A percentile compares a stretch with the other conserved stretches of the same genome.
phyloP scores from a whole-genome alignment of 2,797 vertebrate genomes.

The Gymnoscopelus braueri region DNA sequence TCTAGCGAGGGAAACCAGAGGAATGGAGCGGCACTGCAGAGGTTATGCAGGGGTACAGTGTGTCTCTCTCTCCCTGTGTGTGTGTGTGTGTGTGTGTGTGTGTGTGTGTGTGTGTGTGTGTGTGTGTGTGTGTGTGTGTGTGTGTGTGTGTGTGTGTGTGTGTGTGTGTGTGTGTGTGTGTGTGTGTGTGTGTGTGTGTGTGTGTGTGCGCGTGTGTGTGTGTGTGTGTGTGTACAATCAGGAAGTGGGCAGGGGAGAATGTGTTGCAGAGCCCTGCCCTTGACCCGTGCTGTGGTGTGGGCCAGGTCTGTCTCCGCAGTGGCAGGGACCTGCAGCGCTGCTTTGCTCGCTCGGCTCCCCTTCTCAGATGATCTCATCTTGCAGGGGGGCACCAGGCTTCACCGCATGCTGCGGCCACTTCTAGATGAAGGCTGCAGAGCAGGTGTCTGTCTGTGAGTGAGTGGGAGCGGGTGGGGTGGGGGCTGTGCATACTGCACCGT shows the following conservation, averaged over 20 bases:
- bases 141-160: slow-evolving; percentile 15
- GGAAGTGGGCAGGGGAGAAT: slow-evolving; percentile 37
- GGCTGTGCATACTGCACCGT: slow-evolving; percentile 42
- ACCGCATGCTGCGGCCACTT: slow-evolving; percentile 56
- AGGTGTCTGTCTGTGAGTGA: slow-evolving; percentile 50
- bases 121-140: slow-evolving; percentile 13
- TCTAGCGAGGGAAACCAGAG: slow-evolving; percentile 39
- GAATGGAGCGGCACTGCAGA: slow-evolving; percentile 35
- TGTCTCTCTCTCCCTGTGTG: background rate
- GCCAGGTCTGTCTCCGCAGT: slow-evolving; percentile 63
- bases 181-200: background rate
- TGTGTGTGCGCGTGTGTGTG: slow-evolving; percentile 24
- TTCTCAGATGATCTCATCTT: slow-evolving; percentile 76
- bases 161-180: no score
- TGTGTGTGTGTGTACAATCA: slow-evolving; percentile 33
- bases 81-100: background rate
- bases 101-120: background rate
- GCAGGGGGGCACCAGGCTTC: slow-evolving; percentile 61
- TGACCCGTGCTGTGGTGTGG: slow-evolving; percentile 54
- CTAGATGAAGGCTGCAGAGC: slow-evolving; percentile 72
- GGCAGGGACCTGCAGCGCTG: slow-evolving; percentile 57
- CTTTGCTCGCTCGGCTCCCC: slow-evolving; percentile 13
- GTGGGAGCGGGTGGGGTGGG: background rate
- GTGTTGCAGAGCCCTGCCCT: slow-evolving; percentile 49
- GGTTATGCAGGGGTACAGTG: slow-evolving; percentile 25